Evolutionary conservation across 2,113 vertebrate genomes (phyloP), one percentile per base, ranked within the genome.

Genomic region (Ageneiosus marmoratus): DNA sequence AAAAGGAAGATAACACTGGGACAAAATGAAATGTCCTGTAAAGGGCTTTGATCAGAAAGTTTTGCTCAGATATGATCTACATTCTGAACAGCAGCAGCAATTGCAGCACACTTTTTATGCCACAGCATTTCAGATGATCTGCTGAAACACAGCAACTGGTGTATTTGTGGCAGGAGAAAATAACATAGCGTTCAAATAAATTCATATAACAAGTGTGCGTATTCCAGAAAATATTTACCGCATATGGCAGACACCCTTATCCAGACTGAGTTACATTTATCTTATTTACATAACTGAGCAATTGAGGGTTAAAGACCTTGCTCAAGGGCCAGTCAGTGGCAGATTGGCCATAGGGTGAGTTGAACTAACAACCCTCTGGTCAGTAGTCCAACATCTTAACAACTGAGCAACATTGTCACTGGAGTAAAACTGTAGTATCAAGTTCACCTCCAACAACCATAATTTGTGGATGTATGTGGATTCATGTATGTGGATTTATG

Each of bases 21-120:
- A n/a, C 78, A 65, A 80, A 80, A 80, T 51, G 29, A 53, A 80
- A 65, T 80, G 62, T 24, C 48, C 44, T 48, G 37, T 69, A 51
- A 67, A 69, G 48, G 22, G 62, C 79, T 70, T 55, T 80, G 79
- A 80, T 69, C 79, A 37, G 5, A 80, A 69, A 53, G 13, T 70
- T 72, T 65, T 48, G 11, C 60, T 79, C 77, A 50, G 79, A 53
- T 70, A 34, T 48, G 32, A 70, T 58, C 58, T 81, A 27, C 67
- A 58, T 81, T 73, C 41, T 13, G 67, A 72, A 34, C n/a, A 55
- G 50, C 78, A 69, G 62, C 34, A 20, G 37, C 44, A 56, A n/a
- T n/a, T n/a, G 62, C 12, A 55, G 65, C 63, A 20, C 15, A 69
- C 24, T 56, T 80, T 55, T 70, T 70, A 46, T 81, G 55, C 1